Base-by-base conservation (phyloP, 2,888 invertebrate genomes). In the Globia sparganii region DNA sequence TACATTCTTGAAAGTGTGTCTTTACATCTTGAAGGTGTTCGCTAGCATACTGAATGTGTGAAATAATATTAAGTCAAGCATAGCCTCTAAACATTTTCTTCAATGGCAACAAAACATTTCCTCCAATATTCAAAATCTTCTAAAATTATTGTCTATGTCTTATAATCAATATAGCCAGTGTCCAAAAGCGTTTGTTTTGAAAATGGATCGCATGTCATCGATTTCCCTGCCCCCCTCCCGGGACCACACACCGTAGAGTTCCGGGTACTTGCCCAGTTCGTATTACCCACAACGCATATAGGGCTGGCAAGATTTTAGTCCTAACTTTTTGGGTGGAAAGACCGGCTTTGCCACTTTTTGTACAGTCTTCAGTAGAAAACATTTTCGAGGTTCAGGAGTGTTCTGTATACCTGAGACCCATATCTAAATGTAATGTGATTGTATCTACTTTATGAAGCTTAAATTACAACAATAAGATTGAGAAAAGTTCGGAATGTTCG, bases 121-220 rank as follows among this genome's bases (percentile, higher is more conserved):
- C 11, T 28, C 6, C 6, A 58, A 40, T 53, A 49, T 58, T 81
- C 31, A 2, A 73, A 49, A 31, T 73, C 13, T 72, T 69, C 5
- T 59, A 53, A 64, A 77, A 75, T 80, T 11, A 72, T 64, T 72
- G 65, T 75, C 61, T 21, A 53, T 75, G 74, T 79, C 72, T 81
- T 84, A 86, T 79, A 85, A 91, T 91, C 91, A 90, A 91, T 91
- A 90, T 46, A 80, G 61, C 34, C 65, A 73, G 87, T 88, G 66
- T 78, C 85, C 87, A 83, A 91, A 89, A 87, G 84, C 85, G 86
- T 91, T 91, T 92, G 89, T 91, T 91, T 90, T 92, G 91, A 89
- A 92, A 92, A 87, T 88, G 87, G 89, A 92, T 88, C 89, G 84
- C 80, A 84, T 88, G 90, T 90, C 92, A 91, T 91, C 89, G 91